Conservation (phyloP, 2,888 invertebrate species). For the Anthoptus insignis region DNA sequence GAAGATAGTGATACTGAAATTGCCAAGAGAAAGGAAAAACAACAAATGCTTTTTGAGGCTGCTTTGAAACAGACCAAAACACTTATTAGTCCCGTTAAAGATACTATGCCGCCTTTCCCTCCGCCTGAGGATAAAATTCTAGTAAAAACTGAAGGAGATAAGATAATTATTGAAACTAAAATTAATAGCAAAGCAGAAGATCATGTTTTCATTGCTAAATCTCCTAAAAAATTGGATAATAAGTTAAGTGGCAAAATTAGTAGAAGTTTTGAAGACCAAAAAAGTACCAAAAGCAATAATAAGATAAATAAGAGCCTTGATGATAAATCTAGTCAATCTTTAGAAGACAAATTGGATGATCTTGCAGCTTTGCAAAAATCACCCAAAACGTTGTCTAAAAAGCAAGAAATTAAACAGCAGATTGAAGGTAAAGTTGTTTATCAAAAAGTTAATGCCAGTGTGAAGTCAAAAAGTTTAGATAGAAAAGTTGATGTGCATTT, state of each 20-base stretch:
- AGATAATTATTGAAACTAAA: conserved; percentile 90
- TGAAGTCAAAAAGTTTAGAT: conserved; percentile 90
- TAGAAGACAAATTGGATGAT: conserved; percentile 88
- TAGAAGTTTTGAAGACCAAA: conserved; percentile 88
- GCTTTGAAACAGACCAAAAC: conserved; percentile 92
- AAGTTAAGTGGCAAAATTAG: conserved; percentile 86
- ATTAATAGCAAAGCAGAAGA: conserved; percentile 92
- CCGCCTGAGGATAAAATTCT: conserved; percentile 91
- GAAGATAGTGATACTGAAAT: conserved; percentile 91
- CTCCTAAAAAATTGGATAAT: conserved; percentile 90
- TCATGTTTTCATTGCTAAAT: conserved; percentile 92
- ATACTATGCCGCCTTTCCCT: conserved; percentile 90
- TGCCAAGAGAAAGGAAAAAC: conserved; percentile 91
- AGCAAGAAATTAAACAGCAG: conserved; percentile 88
- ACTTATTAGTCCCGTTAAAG: conserved; percentile 91
- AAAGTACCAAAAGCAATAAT: conserved; percentile 82
- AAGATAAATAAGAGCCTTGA: conserved; percentile 89
- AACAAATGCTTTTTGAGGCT: conserved; percentile 92
- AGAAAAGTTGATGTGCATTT: conserved; percentile 87
- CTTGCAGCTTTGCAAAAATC: conserved; percentile 85
- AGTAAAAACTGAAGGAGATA: conserved; percentile 90
- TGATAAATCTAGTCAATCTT: conserved; percentile 87
- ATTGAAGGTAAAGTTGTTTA: conserved; percentile 89
- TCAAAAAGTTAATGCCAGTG: conserved; percentile 82
- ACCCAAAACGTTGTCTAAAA: conserved; percentile 86